Conservation (phyloP, 1,140 invertebrate genomes). For the Aphelenchoides fujianensis region DNA sequence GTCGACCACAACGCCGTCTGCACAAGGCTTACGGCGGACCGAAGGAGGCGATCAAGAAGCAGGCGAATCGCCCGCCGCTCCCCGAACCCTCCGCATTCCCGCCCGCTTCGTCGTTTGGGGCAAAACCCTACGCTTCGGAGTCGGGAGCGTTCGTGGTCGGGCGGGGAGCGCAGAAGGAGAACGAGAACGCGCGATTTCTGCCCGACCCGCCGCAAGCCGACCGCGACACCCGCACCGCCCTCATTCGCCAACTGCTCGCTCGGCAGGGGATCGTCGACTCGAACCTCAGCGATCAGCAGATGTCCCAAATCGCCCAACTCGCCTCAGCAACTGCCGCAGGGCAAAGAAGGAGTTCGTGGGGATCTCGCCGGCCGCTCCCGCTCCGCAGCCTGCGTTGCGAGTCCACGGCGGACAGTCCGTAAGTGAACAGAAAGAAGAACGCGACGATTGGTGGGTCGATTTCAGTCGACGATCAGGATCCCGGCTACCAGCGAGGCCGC, state of each 20-base stretch:
- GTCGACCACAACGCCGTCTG: not conserved
- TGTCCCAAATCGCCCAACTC: too few relatives aligned
- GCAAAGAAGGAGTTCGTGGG: not conserved
- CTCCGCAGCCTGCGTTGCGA: not conserved
- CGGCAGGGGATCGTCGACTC: not conserved
- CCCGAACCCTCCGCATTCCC: not conserved
- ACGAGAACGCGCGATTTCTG: not conserved
- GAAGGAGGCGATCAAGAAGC: not conserved
- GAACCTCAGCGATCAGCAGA: not conserved
- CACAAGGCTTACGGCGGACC: not conserved
- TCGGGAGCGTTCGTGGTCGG: too few relatives aligned
- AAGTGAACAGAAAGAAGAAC: too few relatives aligned
- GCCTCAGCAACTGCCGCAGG: not conserved
- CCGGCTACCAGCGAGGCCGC: not conserved
- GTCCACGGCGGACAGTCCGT: too few relatives aligned
- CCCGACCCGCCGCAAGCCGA: not conserved
- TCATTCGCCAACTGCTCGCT: not conserved
- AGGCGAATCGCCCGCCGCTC: not conserved
- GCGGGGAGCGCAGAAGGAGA: too few relatives aligned
- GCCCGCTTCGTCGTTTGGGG: too few relatives aligned
- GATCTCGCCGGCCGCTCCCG: not conserved
- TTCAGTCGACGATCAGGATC: slow-evolving; percentile 12
- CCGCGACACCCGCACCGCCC: not conserved
- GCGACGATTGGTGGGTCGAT: too few relatives aligned
- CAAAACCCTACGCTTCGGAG: too few relatives aligned